These are phyloP conservation scores for Aricia agestis DNA, from an alignment of 1,140 invertebrate species.

Conservation along the genomic window DNA sequence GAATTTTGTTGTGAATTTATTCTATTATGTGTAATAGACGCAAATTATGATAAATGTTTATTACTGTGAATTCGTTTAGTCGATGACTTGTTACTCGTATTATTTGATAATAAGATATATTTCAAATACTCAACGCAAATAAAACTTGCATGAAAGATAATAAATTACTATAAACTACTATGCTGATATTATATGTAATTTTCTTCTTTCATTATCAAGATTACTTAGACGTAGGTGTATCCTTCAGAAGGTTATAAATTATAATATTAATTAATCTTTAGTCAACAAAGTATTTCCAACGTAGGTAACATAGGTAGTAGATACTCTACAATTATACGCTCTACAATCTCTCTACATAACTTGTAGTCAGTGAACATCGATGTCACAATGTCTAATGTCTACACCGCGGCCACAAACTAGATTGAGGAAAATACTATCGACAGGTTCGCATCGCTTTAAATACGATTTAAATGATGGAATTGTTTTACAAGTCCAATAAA, in stretches of 20 bases:
- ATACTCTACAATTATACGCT: no score
- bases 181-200: no score
- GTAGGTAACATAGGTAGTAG: no score
- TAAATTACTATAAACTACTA: no score
- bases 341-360: background rate
- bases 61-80: conserved; percentile 45
- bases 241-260: no score
- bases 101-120: conserved; percentile 19
- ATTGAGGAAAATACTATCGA: background rate
- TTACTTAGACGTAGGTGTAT: no score
- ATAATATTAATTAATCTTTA: no score
- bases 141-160: no score
- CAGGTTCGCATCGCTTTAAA: background rate
- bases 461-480: background rate
- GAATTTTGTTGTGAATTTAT: conserved; percentile 68
- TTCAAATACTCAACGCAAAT: no score
- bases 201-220: no score
- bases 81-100: conserved; percentile 27
- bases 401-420: background rate
- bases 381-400: background rate
- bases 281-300: no score
- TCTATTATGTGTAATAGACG: conserved; percentile 50
- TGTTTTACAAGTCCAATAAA: conserved; percentile 15
- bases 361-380: conserved; percentile 14
- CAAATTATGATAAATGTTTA: conserved; percentile 45